Percentiles rank a stretch among this genome's conserved stretches.
Conservation (phyloP, 2,113 vertebrate genomes). For the Periophthalmodon schlosseri region DNA sequence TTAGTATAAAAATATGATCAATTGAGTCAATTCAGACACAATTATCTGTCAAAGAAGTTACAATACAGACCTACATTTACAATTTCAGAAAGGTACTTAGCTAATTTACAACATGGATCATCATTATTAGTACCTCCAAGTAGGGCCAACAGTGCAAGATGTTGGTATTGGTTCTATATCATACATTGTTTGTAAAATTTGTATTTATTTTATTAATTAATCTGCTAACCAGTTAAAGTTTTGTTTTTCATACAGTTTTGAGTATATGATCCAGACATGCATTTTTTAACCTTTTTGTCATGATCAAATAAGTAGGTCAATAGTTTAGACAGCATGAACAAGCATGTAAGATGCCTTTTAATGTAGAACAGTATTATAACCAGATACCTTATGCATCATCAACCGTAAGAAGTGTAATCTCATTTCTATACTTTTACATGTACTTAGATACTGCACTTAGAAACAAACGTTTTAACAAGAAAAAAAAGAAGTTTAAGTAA, state of each 20-base stretch:
- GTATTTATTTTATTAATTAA: too few species aligned
- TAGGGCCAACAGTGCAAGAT: neutral
- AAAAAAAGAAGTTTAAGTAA: neutral
- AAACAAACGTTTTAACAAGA: neutral
- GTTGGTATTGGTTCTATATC: too few species aligned
- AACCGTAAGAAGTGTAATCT: neutral
- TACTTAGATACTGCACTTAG: constrained; percentile 2
- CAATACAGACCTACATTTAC: constrained; percentile 51
- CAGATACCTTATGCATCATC: neutral
- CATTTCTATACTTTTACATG: neutral
- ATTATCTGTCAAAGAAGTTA: constrained; percentile 46
- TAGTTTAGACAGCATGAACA: neutral
- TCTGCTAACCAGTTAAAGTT: constrained; percentile 2
- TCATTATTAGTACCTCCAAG: constrained; percentile 57
- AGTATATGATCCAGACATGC: neutral
- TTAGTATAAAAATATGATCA: constrained; percentile 77
- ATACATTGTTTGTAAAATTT: too few species aligned
- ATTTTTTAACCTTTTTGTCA: neutral
- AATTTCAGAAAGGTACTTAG: constrained; percentile 42
- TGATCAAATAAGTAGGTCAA: neutral
- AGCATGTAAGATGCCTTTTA: constrained; percentile 21
- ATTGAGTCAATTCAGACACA: constrained; percentile 56
- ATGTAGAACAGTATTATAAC: constrained; percentile 13
- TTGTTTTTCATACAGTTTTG: neutral
- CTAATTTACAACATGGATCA: constrained; percentile 52